Conservation (phyloP, 2,113 vertebrate genomes). For the Hemibagrus wyckioides region DNA sequence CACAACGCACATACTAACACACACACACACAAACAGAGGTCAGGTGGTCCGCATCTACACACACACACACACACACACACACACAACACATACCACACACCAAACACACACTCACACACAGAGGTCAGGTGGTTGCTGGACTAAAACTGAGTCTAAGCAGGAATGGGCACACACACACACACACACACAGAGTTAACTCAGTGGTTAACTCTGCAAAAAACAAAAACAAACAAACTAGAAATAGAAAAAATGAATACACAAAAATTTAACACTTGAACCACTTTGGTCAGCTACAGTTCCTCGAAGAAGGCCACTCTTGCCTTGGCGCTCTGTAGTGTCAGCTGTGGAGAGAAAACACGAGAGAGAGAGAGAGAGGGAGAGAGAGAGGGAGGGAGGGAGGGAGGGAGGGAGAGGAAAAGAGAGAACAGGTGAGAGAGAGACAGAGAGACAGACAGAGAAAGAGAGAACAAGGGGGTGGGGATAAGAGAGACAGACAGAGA, state of each 20-base stretch:
- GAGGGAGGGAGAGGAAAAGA: too few relatives aligned
- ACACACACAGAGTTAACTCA: conserved; percentile 9
- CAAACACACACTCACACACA: too few relatives aligned
- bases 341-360: conserved; percentile 72
- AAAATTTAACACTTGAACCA: background rate
- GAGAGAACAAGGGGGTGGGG: too few relatives aligned
- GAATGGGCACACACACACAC: background rate
- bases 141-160: background rate
- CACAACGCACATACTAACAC: background rate
- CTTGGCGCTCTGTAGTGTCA: conserved; percentile 94
- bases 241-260: background rate
- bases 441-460: background rate
- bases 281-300: conserved; percentile 77
- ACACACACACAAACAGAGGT: conserved; percentile 5
- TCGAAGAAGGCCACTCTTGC: conserved; percentile 95
- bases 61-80: too few relatives aligned
- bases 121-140: too few relatives aligned
- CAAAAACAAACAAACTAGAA: background rate
- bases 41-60: too few relatives aligned
- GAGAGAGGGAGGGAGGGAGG: background rate
- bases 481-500: too few relatives aligned
- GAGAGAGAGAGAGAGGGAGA: conserved; percentile 19
- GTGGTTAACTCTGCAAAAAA: background rate
- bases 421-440: background rate
- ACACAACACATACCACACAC: too few relatives aligned